A percentile compares a stretch with the other conserved stretches of the same genome.
phyloP scores from a whole-genome alignment of 2,888 invertebrate species.

The Labia minor region DNA sequence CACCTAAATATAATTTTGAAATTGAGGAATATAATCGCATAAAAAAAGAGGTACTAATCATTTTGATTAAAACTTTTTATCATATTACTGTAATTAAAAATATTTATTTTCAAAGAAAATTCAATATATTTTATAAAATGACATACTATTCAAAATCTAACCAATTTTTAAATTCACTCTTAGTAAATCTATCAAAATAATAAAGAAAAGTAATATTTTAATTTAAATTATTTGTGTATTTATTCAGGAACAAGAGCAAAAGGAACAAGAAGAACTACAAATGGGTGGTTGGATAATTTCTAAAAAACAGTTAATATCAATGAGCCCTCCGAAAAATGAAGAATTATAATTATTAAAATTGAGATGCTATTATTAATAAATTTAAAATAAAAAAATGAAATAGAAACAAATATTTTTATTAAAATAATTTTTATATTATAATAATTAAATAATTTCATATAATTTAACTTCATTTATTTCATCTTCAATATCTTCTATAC shows the following conservation, averaged over 20 bases:
- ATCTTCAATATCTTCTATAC: constrained; percentile 21
- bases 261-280: constrained; percentile 29
- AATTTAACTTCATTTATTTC: constrained; percentile 26
- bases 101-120: background rate
- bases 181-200: too few relatives aligned
- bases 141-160: background rate
- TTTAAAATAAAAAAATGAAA: constrained; percentile 17
- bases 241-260: constrained; percentile 30
- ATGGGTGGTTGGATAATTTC: constrained; percentile 29
- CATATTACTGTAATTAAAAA: background rate
- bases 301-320: background rate
- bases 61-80: background rate
- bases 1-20: constrained; percentile 80
- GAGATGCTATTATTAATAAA: constrained; percentile 24
- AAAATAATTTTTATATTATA: background rate
- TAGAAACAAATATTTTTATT: background rate
- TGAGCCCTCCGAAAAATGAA: background rate
- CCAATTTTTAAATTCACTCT: too few relatives aligned
- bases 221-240: background rate
- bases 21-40: constrained; percentile 66
- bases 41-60: constrained; percentile 44
- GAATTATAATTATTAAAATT: constrained; percentile 19
- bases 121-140: background rate
- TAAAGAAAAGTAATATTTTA: too few relatives aligned
- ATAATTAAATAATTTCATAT: constrained; percentile 23